phyloP scores from a whole-genome alignment of 2,113 vertebrate genomes.

The Terrapene triunguis region DNA sequence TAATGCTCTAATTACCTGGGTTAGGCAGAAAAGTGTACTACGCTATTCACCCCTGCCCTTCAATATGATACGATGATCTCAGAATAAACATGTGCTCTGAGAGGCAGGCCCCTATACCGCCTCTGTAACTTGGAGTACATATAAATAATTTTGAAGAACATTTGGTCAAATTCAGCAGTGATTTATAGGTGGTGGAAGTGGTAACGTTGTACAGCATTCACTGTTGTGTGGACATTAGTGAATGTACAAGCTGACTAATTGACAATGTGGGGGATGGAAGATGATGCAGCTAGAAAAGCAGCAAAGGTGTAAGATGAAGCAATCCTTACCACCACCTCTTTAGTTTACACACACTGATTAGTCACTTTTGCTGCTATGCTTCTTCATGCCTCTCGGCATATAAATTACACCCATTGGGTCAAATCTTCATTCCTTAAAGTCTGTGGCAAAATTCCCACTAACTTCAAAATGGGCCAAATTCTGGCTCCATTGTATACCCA shows the following conservation, averaged over 20 bases:
- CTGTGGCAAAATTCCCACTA: not conserved
- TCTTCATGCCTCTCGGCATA: not conserved
- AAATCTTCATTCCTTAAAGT: not conserved
- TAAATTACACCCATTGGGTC: not conserved
- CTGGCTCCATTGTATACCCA: not conserved
- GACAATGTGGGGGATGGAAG: not conserved
- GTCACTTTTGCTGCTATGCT: not conserved
- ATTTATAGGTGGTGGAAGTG: not conserved
- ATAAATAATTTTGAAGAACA: not conserved
- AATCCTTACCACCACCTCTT: not conserved
- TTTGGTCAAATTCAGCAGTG: not conserved
- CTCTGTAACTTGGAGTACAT: not conserved
- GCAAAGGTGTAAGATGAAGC: not conserved
- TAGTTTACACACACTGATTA: not conserved
- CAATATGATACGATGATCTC: not conserved
- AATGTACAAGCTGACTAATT: not conserved
- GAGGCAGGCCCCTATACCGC: not conserved
- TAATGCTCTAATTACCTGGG: too few species aligned
- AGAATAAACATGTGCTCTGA: not conserved
- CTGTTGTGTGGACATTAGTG: not conserved
- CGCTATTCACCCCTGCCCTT: not conserved
- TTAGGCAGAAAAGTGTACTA: too few species aligned
- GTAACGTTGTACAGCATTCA: not conserved
- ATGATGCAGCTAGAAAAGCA: not conserved
- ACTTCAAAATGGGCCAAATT: not conserved